A percentile compares a stretch with the other conserved stretches of the same genome.
Conservation (phyloP, 2,888 invertebrate species). For the Teinopalpus imperialis region DNA sequence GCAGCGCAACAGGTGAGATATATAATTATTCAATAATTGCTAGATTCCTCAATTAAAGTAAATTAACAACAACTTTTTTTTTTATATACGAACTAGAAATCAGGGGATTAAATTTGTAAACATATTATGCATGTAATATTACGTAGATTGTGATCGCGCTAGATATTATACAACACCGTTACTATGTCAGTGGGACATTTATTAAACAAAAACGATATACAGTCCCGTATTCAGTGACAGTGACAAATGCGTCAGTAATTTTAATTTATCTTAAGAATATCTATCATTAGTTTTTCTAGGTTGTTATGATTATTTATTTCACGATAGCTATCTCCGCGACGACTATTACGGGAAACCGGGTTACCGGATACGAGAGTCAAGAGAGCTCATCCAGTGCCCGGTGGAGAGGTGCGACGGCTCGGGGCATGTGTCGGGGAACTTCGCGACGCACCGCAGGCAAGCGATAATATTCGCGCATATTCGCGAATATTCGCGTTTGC, state of each 20-base stretch:
- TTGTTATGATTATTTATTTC: constrained; percentile 39
- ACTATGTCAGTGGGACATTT: constrained; percentile 15
- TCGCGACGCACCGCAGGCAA: constrained; percentile 94
- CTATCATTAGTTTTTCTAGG: constrained; percentile 20
- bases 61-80: constrained; percentile 3
- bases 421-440: constrained; percentile 94
- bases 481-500: constrained; percentile 63
- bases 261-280: constrained; percentile 26
- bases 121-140: constrained; percentile 4
- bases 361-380: constrained; percentile 84
- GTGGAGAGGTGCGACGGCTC: constrained; percentile 91
- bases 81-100: neutral
- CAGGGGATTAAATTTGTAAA: constrained; percentile 9
- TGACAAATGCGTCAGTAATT: constrained; percentile 5
- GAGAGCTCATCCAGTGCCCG: constrained; percentile 91
- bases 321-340: constrained; percentile 64
- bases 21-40: constrained; percentile 38
- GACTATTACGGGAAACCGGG: constrained; percentile 66
- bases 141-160: constrained; percentile 10
- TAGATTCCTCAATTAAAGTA: constrained; percentile 4
- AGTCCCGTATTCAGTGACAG: neutral
- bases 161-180: constrained; percentile 14
- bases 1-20: constrained; percentile 71
- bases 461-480: constrained; percentile 75
- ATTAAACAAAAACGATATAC: no score